Percentiles rank a stretch among this genome's conserved stretches.
Conservation (phyloP, 2,113 vertebrate species). For the Panurus biarmicus region DNA sequence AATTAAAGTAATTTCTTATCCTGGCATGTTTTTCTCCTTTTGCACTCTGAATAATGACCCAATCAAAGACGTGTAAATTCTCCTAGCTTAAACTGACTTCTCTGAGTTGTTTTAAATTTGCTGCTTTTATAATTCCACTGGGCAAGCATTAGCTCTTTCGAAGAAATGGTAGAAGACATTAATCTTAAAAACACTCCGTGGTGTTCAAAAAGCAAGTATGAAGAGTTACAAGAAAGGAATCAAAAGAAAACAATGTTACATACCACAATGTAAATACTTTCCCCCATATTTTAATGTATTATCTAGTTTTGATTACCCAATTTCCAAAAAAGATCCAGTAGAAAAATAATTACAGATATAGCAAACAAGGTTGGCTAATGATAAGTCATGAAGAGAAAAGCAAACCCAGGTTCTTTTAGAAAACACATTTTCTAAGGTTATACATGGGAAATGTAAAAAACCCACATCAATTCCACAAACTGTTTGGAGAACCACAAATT, state of each 20-base stretch:
- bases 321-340: not conserved
- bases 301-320: not conserved
- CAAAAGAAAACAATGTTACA: not conserved
- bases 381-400: not conserved
- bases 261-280: not conserved
- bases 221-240: not conserved
- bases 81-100: not conserved
- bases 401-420: not conserved
- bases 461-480: not conserved
- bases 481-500: not conserved
- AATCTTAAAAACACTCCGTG: not conserved
- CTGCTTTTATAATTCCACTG: not conserved
- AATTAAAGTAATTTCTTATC: not conserved
- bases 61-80: not conserved
- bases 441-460: not conserved
- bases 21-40: not conserved
- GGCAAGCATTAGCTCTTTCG: not conserved
- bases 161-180: not conserved
- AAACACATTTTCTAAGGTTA: not conserved
- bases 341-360: not conserved
- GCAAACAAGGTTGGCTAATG: not conserved
- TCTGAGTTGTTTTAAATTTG: not conserved
- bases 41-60: not conserved
- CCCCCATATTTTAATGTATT: not conserved
- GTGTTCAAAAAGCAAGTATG: not conserved